Evolutionary conservation across 2,888 invertebrate genomes (phyloP).

Genomic region (Plusia festucae): DNA sequence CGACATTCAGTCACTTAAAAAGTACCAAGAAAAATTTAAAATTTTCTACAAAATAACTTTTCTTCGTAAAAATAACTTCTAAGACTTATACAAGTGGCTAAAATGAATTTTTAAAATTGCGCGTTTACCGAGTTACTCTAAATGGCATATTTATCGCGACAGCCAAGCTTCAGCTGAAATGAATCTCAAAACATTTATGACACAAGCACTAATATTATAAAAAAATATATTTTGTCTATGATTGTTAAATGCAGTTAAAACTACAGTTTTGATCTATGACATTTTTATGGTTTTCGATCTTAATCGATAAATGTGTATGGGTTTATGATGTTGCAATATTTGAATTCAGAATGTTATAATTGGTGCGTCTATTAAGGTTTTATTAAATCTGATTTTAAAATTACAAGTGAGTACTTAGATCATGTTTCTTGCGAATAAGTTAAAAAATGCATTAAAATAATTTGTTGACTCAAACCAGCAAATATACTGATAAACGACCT

Average conservation of each 20-base stretch:
- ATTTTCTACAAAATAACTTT: background rate
- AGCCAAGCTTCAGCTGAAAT: slow-evolving; percentile 62
- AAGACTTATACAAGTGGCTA: slow-evolving; percentile 14
- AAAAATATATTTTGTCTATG: slow-evolving; percentile 16
- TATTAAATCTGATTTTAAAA: no score
- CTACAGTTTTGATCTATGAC: slow-evolving; percentile 29
- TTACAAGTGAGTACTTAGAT: no score
- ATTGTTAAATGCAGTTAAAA: slow-evolving; percentile 19
- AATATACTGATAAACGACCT: slow-evolving; percentile 1
- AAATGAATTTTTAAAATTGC: slow-evolving; percentile 52
- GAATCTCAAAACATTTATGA: slow-evolving; percentile 31
- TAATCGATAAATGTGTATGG: no score
- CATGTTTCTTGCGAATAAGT: no score
- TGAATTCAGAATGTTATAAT: no score
- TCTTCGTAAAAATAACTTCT: background rate
- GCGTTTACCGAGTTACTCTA: slow-evolving; percentile 51
- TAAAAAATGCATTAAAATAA: no score
- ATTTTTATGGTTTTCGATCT: slow-evolving; percentile 18
- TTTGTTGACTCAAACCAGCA: no score
- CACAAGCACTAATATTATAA: slow-evolving; percentile 22
- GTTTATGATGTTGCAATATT: no score
- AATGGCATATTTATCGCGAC: slow-evolving; percentile 70
- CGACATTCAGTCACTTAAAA: background rate
- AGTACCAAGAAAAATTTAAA: background rate
- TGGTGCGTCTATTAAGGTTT: no score